Conservation (phyloP, 2,797 vertebrate genomes). For the Alcedo quadribrachys region DNA sequence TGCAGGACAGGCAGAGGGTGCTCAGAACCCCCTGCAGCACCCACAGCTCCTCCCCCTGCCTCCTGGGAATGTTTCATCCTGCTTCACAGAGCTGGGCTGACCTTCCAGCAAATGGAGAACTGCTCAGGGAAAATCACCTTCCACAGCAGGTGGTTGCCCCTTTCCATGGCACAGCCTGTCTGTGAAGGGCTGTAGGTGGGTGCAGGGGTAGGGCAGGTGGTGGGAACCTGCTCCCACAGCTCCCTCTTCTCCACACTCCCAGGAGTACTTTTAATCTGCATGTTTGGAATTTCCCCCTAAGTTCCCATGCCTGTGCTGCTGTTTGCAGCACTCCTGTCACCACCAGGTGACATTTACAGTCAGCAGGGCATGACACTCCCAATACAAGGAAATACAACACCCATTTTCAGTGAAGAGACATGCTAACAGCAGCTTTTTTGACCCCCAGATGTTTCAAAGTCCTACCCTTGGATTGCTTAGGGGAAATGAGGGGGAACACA, state of each 20-base stretch:
- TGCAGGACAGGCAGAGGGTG: not conserved
- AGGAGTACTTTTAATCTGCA: not conserved
- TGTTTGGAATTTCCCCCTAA: not conserved
- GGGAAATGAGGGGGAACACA: not conserved
- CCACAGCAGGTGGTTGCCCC: not conserved
- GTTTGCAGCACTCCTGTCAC: not conserved
- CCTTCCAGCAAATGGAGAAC: not conserved
- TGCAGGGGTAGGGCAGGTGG: too few species aligned
- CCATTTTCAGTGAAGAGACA: not conserved
- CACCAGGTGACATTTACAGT: not conserved
- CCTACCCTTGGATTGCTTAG: not conserved
- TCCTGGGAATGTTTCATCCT: not conserved
- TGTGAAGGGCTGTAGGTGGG: too few species aligned
- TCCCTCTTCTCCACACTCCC: not conserved
- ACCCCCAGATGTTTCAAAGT: not conserved
- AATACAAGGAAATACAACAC: not conserved
- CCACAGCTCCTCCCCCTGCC: not conserved
- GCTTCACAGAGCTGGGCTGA: not conserved
- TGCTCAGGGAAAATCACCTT: not conserved
- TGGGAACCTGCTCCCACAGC: not conserved
- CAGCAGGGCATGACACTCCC: not conserved
- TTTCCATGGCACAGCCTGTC: not conserved
- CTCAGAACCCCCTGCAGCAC: not conserved
- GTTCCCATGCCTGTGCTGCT: not conserved
- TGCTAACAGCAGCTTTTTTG: not conserved